These are phyloP conservation scores for Rugalucina vietnamica DNA, from an alignment of 2,888 invertebrate species.

Conservation along the genomic window DNA sequence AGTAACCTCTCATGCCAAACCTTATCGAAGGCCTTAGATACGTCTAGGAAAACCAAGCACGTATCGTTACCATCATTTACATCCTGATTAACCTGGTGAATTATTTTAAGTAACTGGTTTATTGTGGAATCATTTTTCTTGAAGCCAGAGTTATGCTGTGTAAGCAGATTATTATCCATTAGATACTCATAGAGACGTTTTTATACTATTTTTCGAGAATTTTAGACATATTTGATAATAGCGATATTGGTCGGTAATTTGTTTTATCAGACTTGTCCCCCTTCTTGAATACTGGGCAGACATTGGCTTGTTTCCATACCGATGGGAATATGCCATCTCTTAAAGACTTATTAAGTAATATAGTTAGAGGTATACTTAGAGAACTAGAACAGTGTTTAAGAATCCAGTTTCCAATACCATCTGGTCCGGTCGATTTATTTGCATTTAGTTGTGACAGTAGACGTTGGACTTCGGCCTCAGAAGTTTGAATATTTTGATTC, in stretches of 20 bases:
- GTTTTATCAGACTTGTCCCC: background rate
- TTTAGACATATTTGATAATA: background rate
- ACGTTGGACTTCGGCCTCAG: background rate
- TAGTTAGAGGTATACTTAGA: background rate
- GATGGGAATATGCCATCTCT: constrained; percentile 12
- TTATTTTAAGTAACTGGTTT: constrained; percentile 1
- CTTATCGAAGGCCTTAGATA: background rate
- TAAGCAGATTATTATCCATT: background rate
- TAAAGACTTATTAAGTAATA: constrained; percentile 23
- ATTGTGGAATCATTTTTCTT: background rate
- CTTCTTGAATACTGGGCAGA: constrained; percentile 25
- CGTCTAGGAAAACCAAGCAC: background rate
- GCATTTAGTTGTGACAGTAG: background rate
- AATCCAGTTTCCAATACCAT: background rate
- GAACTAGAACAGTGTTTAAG: background rate
- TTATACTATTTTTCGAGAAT: background rate
- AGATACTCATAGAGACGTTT: background rate
- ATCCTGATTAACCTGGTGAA: background rate
- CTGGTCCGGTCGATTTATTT: background rate
- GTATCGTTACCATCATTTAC: background rate
- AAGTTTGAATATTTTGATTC: background rate
- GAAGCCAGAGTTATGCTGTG: background rate
- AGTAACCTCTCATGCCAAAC: background rate
- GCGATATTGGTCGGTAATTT: background rate
- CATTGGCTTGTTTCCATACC: constrained; percentile 32